Conservation (phyloP, 2,113 vertebrate genomes). For the Sardina pilchardus region DNA sequence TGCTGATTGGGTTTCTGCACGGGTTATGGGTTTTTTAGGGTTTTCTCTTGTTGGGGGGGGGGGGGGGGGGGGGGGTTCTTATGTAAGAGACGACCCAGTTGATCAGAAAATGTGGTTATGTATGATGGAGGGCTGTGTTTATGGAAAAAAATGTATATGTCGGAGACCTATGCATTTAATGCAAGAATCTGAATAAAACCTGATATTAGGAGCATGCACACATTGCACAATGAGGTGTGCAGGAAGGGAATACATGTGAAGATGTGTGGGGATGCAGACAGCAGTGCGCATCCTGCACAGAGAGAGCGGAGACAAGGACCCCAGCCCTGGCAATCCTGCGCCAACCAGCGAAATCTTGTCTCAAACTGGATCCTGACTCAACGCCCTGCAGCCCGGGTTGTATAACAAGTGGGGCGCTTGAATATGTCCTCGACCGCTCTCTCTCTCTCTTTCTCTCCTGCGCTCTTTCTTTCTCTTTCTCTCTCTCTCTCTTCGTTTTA, state of each 20-base stretch:
- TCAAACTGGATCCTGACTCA: conserved; percentile 18
- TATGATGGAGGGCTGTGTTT: not conserved
- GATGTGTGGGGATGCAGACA: not conserved
- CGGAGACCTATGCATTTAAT: not conserved
- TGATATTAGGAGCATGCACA: not conserved
- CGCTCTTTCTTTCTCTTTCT: not conserved
- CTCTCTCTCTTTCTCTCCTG: not conserved
- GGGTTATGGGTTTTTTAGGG: not conserved
- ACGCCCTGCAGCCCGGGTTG: conserved; percentile 7
- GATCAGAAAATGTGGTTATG: not conserved
- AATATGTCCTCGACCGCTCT: conserved; percentile 10
- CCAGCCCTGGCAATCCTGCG: not conserved
- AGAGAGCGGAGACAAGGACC: not conserved
- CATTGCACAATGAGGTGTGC: not conserved
- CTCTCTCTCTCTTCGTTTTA: not conserved
- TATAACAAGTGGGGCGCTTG: not conserved
- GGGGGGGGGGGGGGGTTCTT: too few species aligned
- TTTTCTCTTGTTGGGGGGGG: too few species aligned
- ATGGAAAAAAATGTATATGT: not conserved
- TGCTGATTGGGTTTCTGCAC: not conserved
- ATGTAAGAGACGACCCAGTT: not conserved
- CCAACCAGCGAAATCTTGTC: not conserved
- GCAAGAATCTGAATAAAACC: not conserved
- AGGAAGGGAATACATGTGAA: not conserved
- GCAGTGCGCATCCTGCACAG: not conserved